Conservation (phyloP, 2,797 vertebrate species). For the Ceyx erithaca region DNA sequence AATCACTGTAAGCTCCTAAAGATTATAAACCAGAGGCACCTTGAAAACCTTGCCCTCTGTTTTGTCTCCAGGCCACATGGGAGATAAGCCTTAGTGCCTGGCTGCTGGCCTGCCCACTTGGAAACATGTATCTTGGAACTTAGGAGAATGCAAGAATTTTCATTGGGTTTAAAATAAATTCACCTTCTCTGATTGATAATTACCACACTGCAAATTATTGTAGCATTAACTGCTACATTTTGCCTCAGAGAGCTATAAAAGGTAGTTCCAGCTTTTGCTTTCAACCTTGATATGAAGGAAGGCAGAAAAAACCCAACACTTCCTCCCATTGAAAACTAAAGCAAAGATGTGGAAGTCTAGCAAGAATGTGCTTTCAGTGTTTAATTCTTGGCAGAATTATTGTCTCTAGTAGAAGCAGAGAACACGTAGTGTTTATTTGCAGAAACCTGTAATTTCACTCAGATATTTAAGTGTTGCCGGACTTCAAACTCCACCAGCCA, state of each 20-base stretch:
- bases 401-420: background rate
- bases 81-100: background rate
- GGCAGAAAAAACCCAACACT: background rate
- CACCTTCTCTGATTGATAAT: background rate
- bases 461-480: background rate
- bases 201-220: background rate
- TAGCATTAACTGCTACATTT: background rate
- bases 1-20: background rate
- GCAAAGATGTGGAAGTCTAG: background rate
- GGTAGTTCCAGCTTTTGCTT: background rate
- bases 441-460: conserved; percentile 6
- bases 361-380: background rate
- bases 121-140: background rate
- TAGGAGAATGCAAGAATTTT: background rate
- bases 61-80: rapidly evolving
- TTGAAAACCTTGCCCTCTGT: background rate
- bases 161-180: background rate
- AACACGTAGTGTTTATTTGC: background rate
- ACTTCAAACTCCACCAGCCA: background rate
- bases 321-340: background rate
- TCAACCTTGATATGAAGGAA: background rate
- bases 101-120: no score
- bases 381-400: background rate
- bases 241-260: background rate
- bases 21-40: background rate